Base-by-base conservation (phyloP, 2,797 vertebrate genomes). In the Eospalax fontanierii region DNA sequence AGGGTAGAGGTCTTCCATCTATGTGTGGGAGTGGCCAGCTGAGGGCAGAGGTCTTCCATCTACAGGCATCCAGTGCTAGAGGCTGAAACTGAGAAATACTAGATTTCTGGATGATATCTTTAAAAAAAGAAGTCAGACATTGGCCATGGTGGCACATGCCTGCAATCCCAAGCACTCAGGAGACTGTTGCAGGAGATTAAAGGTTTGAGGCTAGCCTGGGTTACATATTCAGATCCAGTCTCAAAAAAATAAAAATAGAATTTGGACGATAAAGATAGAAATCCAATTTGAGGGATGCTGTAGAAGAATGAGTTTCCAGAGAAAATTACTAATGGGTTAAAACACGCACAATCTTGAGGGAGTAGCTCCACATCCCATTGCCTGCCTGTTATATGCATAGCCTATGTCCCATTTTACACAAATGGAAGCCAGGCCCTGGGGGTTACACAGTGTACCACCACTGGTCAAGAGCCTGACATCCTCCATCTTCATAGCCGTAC, bases 11-110 rank as follows among this genome's bases (percentile, higher is more conserved):
- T n/a, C n/a, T n/a, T n/a, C n/a, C n/a, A n/a, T n/a, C n/a, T n/a
- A 9, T 1, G 38, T 6, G 1, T 8, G 1, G 5, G 22, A 33
- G 7, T 12, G 22, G 26, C 43, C 33, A 35, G 6, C n/a, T 35
- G 59, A 4, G 21, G 33, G 68, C 70, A 18, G 65, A 43, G 35
- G 65, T 68, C 65, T 68, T 84, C 65, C 30, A 1, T 28, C 33
- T 50, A 70, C 43, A 54, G 43, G 50, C 43, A 35, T 50, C 33
- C 35, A 71, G 40, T 33, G 6, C 40, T 73, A 24, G 46, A 80
- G 65, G 43, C 2, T 24, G 30, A 57, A 85, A 63, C 50, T 11
- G 16, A 38, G 75, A 82, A 87, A 86, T 10, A 22, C 66, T 50
- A 83, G 35, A 9, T 93, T 74, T 35, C 57, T 33, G 78, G 66